Percentiles rank a stretch among this genome's conserved stretches.
Conservation (phyloP, 2,888 invertebrate genomes). For the Clusia tigrina region DNA sequence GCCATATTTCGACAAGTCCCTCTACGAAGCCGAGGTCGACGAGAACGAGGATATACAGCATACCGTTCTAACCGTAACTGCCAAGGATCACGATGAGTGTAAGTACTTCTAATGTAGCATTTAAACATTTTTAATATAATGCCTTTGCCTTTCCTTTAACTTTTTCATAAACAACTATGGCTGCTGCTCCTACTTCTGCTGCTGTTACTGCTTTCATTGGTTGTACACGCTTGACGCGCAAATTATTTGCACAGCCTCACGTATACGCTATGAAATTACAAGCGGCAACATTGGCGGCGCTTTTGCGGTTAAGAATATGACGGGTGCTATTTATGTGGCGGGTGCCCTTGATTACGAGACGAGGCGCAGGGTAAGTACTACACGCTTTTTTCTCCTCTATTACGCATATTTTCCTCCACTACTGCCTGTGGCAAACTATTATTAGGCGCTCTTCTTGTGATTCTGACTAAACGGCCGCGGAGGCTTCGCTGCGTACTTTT, state of each 20-base stretch:
- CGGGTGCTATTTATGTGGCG: constrained; percentile 97
- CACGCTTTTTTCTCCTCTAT: constrained; percentile 11
- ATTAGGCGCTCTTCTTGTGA: background rate
- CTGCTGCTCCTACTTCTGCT: background rate
- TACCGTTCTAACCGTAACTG: constrained; percentile 96
- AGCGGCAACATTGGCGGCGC: constrained; percentile 99
- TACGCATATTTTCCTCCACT: constrained; percentile 16
- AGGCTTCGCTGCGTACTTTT: background rate
- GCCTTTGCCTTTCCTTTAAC: background rate
- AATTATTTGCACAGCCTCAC: constrained; percentile 80
- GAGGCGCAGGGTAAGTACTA: constrained; percentile 85
- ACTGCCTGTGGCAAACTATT: background rate
- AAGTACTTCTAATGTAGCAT: constrained; percentile 66
- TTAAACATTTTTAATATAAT: background rate
- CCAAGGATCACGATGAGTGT: constrained; percentile 99
- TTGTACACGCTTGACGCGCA: too few relatives aligned
- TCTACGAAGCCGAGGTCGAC: constrained; percentile 96
- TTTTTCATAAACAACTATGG: background rate
- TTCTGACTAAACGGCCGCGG: too few relatives aligned
- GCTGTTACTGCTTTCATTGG: background rate
- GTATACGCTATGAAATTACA: constrained; percentile 99
- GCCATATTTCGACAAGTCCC: constrained; percentile 95
- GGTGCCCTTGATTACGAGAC: constrained; percentile 97
- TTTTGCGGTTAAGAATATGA: constrained; percentile 97
- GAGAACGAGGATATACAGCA: constrained; percentile 98